Evolutionary conservation across 1,140 invertebrate species (phyloP).

Genomic region (Pseudobourletiella spinata): DNA sequence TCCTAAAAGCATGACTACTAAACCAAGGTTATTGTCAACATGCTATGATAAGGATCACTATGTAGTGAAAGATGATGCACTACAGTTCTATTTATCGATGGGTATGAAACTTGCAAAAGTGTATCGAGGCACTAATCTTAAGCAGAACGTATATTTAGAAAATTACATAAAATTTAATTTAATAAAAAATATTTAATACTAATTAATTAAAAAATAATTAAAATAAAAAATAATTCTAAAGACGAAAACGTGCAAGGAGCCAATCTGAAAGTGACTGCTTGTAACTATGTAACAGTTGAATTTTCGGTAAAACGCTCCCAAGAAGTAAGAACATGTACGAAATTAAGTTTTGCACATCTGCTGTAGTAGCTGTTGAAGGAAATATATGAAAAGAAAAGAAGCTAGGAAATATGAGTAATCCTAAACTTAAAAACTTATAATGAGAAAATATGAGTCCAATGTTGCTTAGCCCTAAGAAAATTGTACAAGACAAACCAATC

Average conservation of each 20-base stretch:
- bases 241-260: background rate
- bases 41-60: background rate
- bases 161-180: background rate
- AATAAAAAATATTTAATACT: too few relatives aligned
- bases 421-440: background rate
- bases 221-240: too few relatives aligned
- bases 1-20: background rate
- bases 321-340: background rate
- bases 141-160: background rate
- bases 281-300: background rate
- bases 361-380: too few relatives aligned
- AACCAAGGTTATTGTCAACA: background rate
- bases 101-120: background rate
- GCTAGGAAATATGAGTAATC: background rate
- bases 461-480: background rate
- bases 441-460: background rate
- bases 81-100: background rate
- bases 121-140: background rate
- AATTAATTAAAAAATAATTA: too few relatives aligned
- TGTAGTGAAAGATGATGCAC: background rate
- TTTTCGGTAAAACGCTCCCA: background rate
- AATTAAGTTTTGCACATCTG: background rate
- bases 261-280: background rate
- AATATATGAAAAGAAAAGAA: too few relatives aligned
- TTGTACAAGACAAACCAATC: background rate